phyloP scores from a whole-genome alignment of 2,888 invertebrate species.

The Fissipunctia ypsillon region DNA sequence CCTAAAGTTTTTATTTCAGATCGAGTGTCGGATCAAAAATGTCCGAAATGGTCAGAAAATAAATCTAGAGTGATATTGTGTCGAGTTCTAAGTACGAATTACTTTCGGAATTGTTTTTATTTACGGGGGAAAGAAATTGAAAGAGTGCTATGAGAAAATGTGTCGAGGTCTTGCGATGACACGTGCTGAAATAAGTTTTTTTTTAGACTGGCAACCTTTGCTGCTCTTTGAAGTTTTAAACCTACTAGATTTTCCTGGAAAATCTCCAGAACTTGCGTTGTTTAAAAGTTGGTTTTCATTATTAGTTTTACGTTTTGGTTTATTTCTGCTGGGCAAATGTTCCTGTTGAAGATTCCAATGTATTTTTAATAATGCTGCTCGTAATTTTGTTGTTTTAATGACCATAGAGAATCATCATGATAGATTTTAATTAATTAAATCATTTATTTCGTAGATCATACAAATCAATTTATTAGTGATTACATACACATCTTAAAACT shows the following conservation, averaged over 20 bases:
- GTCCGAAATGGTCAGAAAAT: slow-evolving; percentile 29
- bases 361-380: neutral
- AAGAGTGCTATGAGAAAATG: neutral
- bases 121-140: neutral
- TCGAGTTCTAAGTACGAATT: slow-evolving; percentile 8
- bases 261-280: neutral
- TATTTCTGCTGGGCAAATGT: neutral
- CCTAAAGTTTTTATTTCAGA: slow-evolving; percentile 52
- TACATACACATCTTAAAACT: no score
- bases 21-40: slow-evolving; percentile 52
- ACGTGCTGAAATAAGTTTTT: slow-evolving; percentile 2
- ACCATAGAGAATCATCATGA: neutral
- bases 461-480: no score
- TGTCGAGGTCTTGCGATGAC: neutral
- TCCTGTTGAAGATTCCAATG: neutral
- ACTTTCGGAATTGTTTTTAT: slow-evolving; percentile 19
- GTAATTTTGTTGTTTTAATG: neutral
- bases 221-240: slow-evolving; percentile 2
- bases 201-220: neutral
- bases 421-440: neutral
- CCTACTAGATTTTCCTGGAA: neutral
- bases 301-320: no score
- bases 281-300: neutral
- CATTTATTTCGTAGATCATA: no score
- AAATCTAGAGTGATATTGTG: slow-evolving; percentile 40